A percentile compares a stretch with the other conserved stretches of the same genome.
Conservation (phyloP, 53 echinoderm and acorn worm species). For the Temnopleurus reevesii region DNA sequence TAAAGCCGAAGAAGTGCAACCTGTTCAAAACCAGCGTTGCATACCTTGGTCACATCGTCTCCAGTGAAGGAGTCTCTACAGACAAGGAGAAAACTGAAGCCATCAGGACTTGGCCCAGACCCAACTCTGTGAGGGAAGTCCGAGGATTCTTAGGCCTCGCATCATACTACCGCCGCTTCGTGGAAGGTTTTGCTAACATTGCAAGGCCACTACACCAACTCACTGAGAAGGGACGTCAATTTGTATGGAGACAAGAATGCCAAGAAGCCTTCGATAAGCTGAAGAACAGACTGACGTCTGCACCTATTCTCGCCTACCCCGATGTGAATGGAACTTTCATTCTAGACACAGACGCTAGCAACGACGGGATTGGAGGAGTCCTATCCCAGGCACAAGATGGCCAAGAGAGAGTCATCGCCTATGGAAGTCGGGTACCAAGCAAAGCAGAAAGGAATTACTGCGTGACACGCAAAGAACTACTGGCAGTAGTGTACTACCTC, state of each 20-base stretch:
- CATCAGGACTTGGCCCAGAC: slow-evolving; percentile 59
- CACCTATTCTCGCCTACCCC: slow-evolving; percentile 61
- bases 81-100: slow-evolving; percentile 60
- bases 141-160: slow-evolving; percentile 60
- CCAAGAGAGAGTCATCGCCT: slow-evolving; percentile 58
- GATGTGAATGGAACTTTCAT: slow-evolving; percentile 25
- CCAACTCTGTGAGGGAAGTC: slow-evolving; percentile 56
- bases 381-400: slow-evolving; percentile 62
- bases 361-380: slow-evolving; percentile 59
- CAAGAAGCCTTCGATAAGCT: slow-evolving; percentile 55
- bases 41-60: slow-evolving; percentile 73
- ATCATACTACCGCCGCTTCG: slow-evolving; percentile 16
- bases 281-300: slow-evolving; percentile 56
- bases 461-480: slow-evolving; percentile 13
- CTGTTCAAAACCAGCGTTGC: slow-evolving; percentile 26
- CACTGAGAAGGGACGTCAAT: slow-evolving; percentile 55
- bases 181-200: slow-evolving; percentile 46
- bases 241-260: slow-evolving; percentile 57
- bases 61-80: slow-evolving; percentile 59
- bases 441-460: slow-evolving; percentile 53
- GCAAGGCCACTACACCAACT: slow-evolving; percentile 61
- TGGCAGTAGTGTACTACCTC: slow-evolving; percentile 5
- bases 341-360: slow-evolving; percentile 63
- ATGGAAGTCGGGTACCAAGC: slow-evolving; percentile 47
- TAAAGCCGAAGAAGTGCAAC: slow-evolving; percentile 43